A percentile compares a stretch with the other conserved stretches of the same genome.
Evolutionary conservation across 2,113 vertebrate species (phyloP).

Genomic region (Saimiri boliviensis): DNA sequence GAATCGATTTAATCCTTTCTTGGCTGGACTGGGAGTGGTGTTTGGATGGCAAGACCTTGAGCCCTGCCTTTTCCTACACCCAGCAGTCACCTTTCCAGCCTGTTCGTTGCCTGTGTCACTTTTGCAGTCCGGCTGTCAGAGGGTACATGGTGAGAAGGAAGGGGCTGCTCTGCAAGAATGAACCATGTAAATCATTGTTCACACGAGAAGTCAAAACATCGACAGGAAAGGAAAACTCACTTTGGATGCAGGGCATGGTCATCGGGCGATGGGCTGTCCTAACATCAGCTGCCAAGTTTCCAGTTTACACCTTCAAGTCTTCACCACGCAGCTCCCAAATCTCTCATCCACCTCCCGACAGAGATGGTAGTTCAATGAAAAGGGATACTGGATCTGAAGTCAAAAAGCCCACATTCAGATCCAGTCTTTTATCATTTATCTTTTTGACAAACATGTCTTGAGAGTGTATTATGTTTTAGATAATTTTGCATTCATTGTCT

Average conservation of each 20-base stretch:
- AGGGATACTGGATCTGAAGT: background rate
- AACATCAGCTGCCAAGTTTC: background rate
- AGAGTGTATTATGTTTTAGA: background rate
- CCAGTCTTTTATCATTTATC: background rate
- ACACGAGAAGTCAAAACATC: background rate
- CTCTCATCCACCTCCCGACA: background rate
- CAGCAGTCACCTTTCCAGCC: too few relatives aligned
- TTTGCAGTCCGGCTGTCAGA: background rate
- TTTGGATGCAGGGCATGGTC: too few relatives aligned
- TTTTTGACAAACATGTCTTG: background rate
- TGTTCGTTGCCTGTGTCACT: too few relatives aligned
- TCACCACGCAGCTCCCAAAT: background rate
- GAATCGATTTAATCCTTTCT: background rate
- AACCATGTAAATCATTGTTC: background rate
- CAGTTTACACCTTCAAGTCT: background rate
- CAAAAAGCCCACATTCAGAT: background rate
- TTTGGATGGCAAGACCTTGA: background rate
- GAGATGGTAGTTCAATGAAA: background rate
- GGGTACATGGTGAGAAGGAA: accelerated
- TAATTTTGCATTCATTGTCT: too few relatives aligned
- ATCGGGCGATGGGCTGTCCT: accelerated
- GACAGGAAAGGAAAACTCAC: background rate
- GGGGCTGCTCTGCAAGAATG: background rate
- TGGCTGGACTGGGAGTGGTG: background rate
- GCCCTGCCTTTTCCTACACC: background rate